A percentile compares a stretch with the other conserved stretches of the same genome.
These are phyloP conservation scores for Haemorhous mexicanus DNA, from an alignment of 2,113 vertebrate genomes.

Conservation along the genomic window DNA sequence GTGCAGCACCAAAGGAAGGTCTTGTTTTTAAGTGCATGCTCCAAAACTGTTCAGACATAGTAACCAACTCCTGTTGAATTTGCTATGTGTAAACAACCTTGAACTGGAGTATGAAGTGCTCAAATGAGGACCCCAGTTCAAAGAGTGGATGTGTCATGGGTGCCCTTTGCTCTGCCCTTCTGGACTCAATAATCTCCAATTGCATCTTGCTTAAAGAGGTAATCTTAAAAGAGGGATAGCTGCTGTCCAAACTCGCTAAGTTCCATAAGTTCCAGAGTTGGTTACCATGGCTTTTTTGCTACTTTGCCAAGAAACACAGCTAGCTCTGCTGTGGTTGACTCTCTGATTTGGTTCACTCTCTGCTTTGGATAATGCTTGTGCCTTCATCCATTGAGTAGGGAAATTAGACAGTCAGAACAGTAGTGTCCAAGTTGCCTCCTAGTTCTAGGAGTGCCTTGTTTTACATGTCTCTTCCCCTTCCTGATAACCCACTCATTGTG, in stretches of 20 bases:
- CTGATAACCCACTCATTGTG: not conserved
- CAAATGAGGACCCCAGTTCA: not conserved
- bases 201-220: not conserved
- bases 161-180: not conserved
- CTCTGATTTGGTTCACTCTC: not conserved
- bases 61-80: not conserved
- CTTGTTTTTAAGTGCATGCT: not conserved
- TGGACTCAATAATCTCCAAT: not conserved
- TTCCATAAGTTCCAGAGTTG: not conserved
- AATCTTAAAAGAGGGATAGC: not conserved
- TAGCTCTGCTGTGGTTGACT: not conserved
- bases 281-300: not conserved
- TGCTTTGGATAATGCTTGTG: not conserved
- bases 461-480: not conserved
- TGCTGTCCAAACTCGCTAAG: not conserved
- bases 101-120: not conserved
- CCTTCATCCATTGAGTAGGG: not conserved
- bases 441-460: not conserved
- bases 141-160: not conserved
- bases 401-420: not conserved
- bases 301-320: not conserved
- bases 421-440: not conserved
- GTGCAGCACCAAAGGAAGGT: not conserved
- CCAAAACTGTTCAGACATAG: not conserved
- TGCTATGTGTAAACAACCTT: not conserved